phyloP scores from a whole-genome alignment of 2,113 vertebrate genomes.

The Nycticebus coucang region DNA sequence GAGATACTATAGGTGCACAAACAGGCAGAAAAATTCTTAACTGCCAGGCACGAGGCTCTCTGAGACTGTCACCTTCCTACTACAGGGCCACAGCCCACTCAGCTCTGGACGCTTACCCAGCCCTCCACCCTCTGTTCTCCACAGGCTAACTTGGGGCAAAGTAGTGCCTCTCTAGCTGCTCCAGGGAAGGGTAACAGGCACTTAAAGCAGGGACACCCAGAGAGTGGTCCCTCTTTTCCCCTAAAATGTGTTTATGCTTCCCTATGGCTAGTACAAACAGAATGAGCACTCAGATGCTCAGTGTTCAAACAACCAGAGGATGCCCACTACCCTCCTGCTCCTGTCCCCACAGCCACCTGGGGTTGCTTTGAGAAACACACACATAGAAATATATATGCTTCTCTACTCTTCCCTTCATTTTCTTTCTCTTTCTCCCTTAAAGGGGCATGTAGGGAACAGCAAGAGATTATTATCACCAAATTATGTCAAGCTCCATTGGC shows the following conservation, averaged over 20 bases:
- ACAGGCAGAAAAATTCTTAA: conserved; percentile 97
- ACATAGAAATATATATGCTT: conserved; percentile 24
- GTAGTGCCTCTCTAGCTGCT: conserved; percentile 67
- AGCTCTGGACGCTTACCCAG: conserved; percentile 48
- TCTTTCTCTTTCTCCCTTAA: conserved; percentile 21
- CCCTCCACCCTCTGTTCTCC: conserved; percentile 60
- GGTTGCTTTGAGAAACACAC: conserved; percentile 69
- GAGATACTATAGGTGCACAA: conserved; percentile 97
- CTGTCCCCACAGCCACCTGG: conserved; percentile 69
- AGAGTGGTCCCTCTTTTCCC: conserved; percentile 57
- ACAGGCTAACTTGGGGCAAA: conserved; percentile 66
- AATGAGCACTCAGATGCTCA: conserved; percentile 28
- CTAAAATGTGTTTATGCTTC: conserved; percentile 59
- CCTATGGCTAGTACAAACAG: conserved; percentile 65
- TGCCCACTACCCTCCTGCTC: conserved; percentile 55
- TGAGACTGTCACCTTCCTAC: conserved; percentile 85
- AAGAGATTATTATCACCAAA: conserved; percentile 61
- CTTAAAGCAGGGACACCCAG: conserved; percentile 59
- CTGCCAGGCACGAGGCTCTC: conserved; percentile 98
- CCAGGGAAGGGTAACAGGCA: conserved; percentile 42
- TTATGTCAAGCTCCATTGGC: conserved; percentile 28
- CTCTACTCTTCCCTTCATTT: background rate
- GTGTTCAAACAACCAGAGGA: conserved; percentile 59
- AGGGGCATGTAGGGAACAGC: background rate
- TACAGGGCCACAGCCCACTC: conserved; percentile 74